Conservation (phyloP, 2,888 invertebrate species). For the Onchidella celtica region DNA sequence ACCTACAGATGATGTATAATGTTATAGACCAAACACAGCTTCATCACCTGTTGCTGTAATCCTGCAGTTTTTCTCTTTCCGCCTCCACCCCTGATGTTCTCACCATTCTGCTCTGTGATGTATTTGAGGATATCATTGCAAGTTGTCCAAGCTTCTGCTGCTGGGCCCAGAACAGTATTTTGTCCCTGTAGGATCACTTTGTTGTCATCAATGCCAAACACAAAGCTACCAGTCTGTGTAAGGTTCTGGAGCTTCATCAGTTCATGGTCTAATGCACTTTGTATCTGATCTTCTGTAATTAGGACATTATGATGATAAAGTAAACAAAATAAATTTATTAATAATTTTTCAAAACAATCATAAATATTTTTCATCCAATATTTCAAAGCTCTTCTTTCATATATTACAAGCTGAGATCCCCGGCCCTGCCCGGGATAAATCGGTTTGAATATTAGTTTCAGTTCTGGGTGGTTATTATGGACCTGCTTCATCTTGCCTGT, state of each 20-base stretch:
- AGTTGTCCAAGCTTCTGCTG: conserved; percentile 50
- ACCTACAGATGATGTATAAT: no score
- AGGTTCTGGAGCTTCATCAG: conserved; percentile 38
- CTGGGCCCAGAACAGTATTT: conserved; percentile 47
- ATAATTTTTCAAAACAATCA: background rate
- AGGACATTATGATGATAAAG: background rate
- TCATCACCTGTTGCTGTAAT: conserved; percentile 18
- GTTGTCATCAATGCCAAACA: conserved; percentile 43
- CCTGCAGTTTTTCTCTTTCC: background rate
- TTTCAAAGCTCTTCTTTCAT: background rate
- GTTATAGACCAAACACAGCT: no score
- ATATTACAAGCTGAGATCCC: no score
- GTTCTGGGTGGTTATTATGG: no score
- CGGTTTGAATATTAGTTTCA: no score
- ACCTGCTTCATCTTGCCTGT: no score
- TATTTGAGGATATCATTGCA: conserved; percentile 57
- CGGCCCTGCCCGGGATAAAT: no score
- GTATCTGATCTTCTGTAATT: conserved; percentile 39
- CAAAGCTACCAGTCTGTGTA: conserved; percentile 20
- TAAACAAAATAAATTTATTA: background rate
- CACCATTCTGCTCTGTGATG: conserved; percentile 54
- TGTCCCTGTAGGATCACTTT: conserved; percentile 26
- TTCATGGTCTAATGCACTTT: conserved; percentile 34
- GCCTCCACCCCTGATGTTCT: conserved; percentile 50
- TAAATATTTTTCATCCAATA: no score